Evolutionary conservation across 2,797 vertebrate species (phyloP), one percentile per base, ranked within the genome.

Genomic region (Clarias platycephalus): DNA sequence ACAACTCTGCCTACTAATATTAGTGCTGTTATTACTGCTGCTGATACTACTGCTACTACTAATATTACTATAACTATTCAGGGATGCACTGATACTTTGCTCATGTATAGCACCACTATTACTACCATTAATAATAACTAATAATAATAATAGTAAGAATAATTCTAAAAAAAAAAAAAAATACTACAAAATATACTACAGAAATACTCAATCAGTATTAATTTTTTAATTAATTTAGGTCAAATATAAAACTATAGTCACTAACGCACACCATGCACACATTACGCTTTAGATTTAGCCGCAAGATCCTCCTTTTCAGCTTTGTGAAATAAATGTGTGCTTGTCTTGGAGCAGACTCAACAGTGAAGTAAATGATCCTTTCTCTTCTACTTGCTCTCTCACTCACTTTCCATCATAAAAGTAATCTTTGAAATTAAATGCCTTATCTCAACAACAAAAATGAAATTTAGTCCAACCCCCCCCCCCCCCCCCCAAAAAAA

Each of bases 391-490:
- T 10, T 20, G 1, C 31, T 15, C 24, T 49, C 16, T 58, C 53
- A 20, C 60, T 49, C 37, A 0, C 72, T 60, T 81, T 16, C 70
- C 86, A 90, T 93, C 88, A 90, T 91, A 88, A 92, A 91, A 86
- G 82, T 84, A 85, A 91, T 93, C 90, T 94, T 91, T 93, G 89
- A 93, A 93, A 93, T 87, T 87, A 91, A 89, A 90, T 78, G 37
- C 68, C 89, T 93, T 94, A 95, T 94, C 93, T 91, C 84, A 58
- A 16, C 37, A 81, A 80, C 87, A 88, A 91, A 91, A 88, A 89
- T 91, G 83, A 92, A 92, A 93, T 93, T 85, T 91, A 91, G 85
- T 92, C 90, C 83, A 91, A 81, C 76, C 2, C 49, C 44, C 44
- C 2, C 44, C 44, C 44, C 44, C n/a, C n/a, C n/a, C n/a, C 18